Evolutionary conservation across 2,888 invertebrate species (phyloP).

Genomic region (Andrena camellia): DNA sequence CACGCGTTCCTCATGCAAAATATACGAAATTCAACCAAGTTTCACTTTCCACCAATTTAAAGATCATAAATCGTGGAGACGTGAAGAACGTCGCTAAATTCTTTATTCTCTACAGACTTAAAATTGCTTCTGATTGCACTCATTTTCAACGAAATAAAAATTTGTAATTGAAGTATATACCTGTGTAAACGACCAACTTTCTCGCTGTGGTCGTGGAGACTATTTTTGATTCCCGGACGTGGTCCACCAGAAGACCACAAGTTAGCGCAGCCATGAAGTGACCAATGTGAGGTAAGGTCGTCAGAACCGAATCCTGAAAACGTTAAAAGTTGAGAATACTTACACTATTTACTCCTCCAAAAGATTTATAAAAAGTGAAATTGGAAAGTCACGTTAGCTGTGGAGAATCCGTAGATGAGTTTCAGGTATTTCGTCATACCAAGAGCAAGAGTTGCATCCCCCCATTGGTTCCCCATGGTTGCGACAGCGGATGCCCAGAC

Average conservation of each 20-base stretch:
- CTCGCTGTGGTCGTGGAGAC: constrained; percentile 87
- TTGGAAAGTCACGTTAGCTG: constrained; percentile 86
- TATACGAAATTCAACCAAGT: too few relatives aligned
- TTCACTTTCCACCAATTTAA: too few relatives aligned
- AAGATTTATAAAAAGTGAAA: not conserved
- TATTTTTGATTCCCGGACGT: constrained; percentile 86
- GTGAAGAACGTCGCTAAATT: too few relatives aligned
- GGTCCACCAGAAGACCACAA: constrained; percentile 87
- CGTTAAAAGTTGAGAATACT: not conserved
- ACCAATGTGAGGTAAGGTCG: constrained; percentile 87
- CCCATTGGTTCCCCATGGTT: constrained; percentile 88
- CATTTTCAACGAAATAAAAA: not conserved
- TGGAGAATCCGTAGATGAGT: constrained; percentile 87
- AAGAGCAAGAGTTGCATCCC: constrained; percentile 87
- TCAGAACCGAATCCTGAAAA: constrained; percentile 86
- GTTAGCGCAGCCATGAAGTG: constrained; percentile 87
- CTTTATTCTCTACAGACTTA: too few relatives aligned
- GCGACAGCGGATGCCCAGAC: constrained; percentile 88
- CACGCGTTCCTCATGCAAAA: too few relatives aligned
- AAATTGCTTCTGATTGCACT: too few relatives aligned
- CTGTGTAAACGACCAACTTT: constrained; percentile 87
- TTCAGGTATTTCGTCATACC: constrained; percentile 88
- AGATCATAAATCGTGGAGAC: too few relatives aligned
- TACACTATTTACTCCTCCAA: not conserved
- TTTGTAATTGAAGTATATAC: constrained; percentile 73